Evolutionary conservation across 2,888 invertebrate genomes (phyloP).

Genomic region (Machimus atricapillus): DNA sequence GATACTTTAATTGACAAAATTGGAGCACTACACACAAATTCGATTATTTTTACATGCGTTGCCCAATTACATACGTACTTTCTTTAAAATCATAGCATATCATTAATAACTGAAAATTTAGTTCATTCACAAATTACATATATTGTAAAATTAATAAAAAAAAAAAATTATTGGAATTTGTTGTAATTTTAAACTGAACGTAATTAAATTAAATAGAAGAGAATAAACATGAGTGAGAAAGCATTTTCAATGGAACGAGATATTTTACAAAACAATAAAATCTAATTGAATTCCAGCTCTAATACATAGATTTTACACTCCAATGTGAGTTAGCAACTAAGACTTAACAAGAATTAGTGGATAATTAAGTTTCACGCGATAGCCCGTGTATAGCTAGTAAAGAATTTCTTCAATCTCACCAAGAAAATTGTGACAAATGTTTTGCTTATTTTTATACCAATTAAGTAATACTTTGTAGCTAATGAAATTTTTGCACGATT

Average conservation of each 20-base stretch:
- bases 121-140: not conserved
- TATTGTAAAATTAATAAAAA: not conserved
- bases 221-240: not conserved
- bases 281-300: not conserved
- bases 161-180: not conserved
- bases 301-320: not conserved
- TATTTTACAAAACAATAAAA: not conserved
- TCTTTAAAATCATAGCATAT: not conserved
- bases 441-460: constrained; percentile 26
- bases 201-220: not conserved
- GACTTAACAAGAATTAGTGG: not conserved
- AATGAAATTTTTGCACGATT: constrained; percentile 30
- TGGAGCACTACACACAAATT: not conserved
- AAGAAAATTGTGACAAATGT: not conserved
- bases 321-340: not conserved
- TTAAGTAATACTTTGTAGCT: constrained; percentile 1
- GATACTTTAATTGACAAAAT: not conserved
- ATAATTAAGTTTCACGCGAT: not conserved
- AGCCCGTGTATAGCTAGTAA: not conserved
- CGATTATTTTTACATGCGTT: not conserved
- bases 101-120: not conserved
- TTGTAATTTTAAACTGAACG: not conserved
- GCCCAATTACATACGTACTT: not conserved
- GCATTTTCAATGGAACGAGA: not conserved
- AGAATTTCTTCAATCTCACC: not conserved